phyloP scores from a whole-genome alignment of 2,888 invertebrate genomes.

The Dascillus cervinus region DNA sequence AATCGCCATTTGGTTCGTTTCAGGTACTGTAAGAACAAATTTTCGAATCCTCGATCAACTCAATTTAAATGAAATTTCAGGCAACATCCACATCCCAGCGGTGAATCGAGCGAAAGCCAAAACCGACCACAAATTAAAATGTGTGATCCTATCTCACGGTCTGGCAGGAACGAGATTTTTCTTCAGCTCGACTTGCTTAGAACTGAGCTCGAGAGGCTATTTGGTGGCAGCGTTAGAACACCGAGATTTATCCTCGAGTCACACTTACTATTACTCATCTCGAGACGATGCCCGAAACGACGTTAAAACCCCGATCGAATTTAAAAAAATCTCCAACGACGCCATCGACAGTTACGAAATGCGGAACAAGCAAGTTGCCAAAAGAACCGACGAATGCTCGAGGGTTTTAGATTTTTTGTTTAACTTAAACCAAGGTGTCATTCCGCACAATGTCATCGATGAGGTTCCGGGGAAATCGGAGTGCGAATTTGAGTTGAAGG shows the following conservation, averaged over 20 bases:
- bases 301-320: slow-evolving; percentile 32
- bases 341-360: no score
- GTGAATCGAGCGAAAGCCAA: slow-evolving; percentile 43
- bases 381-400: slow-evolving; percentile 46
- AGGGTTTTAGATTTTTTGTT: slow-evolving; percentile 44
- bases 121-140: slow-evolving; percentile 41
- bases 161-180: slow-evolving; percentile 53
- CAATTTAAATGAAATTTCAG: no score
- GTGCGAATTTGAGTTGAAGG: slow-evolving; percentile 27
- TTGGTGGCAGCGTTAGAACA: slow-evolving; percentile 58
- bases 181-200: slow-evolving; percentile 53
- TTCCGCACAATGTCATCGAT: slow-evolving; percentile 44
- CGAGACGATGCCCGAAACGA: slow-evolving; percentile 34
- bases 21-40: no score
- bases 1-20: slow-evolving; percentile 32
- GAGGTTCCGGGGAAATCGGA: slow-evolving; percentile 23
- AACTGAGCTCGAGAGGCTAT: slow-evolving; percentile 58
- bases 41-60: no score
- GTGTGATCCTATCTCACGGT: slow-evolving; percentile 59
- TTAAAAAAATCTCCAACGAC: slow-evolving; percentile 32
- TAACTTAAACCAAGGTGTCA: slow-evolving; percentile 43
- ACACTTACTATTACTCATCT: slow-evolving; percentile 42
- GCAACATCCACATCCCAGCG: slow-evolving; percentile 43
- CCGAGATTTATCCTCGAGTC: slow-evolving; percentile 41
- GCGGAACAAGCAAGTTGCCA: no score